Evolutionary conservation across 2,888 invertebrate genomes (phyloP), one percentile per base, ranked within the genome.

Genomic region (Andrena praecox): DNA sequence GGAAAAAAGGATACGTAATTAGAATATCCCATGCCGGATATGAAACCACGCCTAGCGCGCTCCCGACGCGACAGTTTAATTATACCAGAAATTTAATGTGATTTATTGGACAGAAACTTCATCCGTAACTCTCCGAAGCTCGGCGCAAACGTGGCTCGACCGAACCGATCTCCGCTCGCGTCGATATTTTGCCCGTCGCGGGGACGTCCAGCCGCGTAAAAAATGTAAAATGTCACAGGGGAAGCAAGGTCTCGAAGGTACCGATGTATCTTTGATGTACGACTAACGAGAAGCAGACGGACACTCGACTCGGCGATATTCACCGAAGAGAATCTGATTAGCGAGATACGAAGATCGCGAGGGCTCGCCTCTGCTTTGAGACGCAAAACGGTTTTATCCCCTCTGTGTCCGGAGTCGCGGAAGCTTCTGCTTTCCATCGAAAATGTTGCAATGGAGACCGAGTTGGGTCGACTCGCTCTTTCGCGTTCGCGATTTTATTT

Each of bases 81-180:
- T 77, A 81, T 50, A 70, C 35, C 20, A 48, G 70, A 73, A 77
- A 77, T 63, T 73, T 77, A 72, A 77, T 76, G 73, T 48, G 80
- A 81, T 73, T 83, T 73, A 67, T 81, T 83, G 66, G 62, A 73
- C 68, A 33, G 4, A 29, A 52, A 74, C 72, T 72, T 63, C 80
- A 20, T 66, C 42, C n/a, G 63, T 16, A 64, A 42, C 42, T 74
- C 24, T 67, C 10, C 35, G 35, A 35, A 35, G 8, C 33, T 35
- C 42, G 60, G 63, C 24, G 62, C 20, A 35, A 68, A 68, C 56
- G 27, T 60, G 63, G 27, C 24, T 35, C 35, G 42, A 7, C 20
- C 8, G 27, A 63, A 71, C 64, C 71, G 63, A 50, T 70, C 77
- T 56, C 64, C 33, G 74, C 16, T 67, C 60, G 33, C 33, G 78